These are phyloP conservation scores for Lepidurus packardi DNA, from an alignment of 1,140 invertebrate genomes.

Conservation along the genomic window DNA sequence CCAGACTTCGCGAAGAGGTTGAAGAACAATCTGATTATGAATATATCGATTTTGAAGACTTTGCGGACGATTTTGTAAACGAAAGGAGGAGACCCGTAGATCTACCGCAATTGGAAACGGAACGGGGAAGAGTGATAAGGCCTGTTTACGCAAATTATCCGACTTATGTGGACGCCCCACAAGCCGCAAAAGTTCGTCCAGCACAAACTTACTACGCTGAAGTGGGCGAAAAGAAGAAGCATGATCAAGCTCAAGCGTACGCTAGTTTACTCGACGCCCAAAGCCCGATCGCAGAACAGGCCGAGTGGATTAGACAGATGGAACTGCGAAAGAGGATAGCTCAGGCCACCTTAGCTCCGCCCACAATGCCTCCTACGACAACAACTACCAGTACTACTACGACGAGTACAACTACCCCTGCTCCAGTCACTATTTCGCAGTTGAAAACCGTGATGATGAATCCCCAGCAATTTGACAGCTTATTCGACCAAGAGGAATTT, in stretches of 20 bases:
- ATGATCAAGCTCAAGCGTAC: neutral
- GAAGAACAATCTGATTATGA: neutral
- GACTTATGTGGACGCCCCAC: neutral
- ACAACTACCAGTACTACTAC: neutral
- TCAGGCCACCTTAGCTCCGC: neutral
- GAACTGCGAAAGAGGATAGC: neutral
- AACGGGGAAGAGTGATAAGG: neutral
- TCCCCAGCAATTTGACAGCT: neutral
- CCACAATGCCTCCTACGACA: neutral
- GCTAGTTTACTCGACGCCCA: neutral
- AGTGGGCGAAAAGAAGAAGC: neutral
- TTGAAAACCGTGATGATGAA: neutral
- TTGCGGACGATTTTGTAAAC: neutral
- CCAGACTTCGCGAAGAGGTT: neutral
- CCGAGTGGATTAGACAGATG: neutral
- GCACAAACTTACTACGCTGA: neutral
- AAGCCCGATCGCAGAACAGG: neutral
- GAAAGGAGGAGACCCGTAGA: neutral
- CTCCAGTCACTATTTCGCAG: neutral
- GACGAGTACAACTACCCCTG: neutral
- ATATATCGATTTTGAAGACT: neutral
- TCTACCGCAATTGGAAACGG: neutral
- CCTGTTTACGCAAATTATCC: neutral
- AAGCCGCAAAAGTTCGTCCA: neutral
- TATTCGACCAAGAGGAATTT: neutral